Conservation (phyloP, 2,797 vertebrate genomes). For the Sebastolobus alascanus region DNA sequence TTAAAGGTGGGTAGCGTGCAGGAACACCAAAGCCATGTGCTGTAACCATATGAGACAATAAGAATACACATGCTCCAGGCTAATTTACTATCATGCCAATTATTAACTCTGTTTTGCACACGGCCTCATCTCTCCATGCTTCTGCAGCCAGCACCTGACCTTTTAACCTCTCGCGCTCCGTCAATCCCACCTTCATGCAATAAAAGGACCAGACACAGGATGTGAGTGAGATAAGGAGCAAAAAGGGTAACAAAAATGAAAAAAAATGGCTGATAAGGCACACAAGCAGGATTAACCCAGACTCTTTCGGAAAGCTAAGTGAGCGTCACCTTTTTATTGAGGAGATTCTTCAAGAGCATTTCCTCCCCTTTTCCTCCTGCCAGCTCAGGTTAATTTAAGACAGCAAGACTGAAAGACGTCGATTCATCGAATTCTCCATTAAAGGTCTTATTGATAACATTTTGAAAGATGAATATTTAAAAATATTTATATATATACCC, state of each 20-base stretch:
- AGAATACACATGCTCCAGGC: conserved; percentile 57
- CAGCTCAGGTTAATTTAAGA: conserved; percentile 24
- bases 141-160: conserved; percentile 38
- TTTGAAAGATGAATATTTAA: no score
- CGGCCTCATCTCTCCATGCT: conserved; percentile 6
- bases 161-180: conserved; percentile 25
- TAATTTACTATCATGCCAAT: conserved; percentile 59
- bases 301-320: conserved; percentile 38
- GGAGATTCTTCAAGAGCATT: conserved; percentile 43
- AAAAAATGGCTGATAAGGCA: conserved; percentile 38
- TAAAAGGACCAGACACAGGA: conserved; percentile 41
- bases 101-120: conserved; percentile 51
- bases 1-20: conserved; percentile 43
- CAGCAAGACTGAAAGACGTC: not conserved
- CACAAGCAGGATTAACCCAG: conserved; percentile 56
- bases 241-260: conserved; percentile 44
- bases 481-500: no score
- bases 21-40: conserved; percentile 33
- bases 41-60: conserved; percentile 56
- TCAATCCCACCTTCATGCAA: conserved; percentile 36
- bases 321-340: conserved; percentile 48
- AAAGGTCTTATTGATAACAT: no score
- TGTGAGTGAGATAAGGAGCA: conserved; percentile 46
- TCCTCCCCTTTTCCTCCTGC: conserved; percentile 13
- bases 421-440: conserved; percentile 9